A percentile compares a stretch with the other conserved stretches of the same genome.
phyloP scores from a whole-genome alignment of 1,140 invertebrate genomes.

The Sminthurides bifidus region DNA sequence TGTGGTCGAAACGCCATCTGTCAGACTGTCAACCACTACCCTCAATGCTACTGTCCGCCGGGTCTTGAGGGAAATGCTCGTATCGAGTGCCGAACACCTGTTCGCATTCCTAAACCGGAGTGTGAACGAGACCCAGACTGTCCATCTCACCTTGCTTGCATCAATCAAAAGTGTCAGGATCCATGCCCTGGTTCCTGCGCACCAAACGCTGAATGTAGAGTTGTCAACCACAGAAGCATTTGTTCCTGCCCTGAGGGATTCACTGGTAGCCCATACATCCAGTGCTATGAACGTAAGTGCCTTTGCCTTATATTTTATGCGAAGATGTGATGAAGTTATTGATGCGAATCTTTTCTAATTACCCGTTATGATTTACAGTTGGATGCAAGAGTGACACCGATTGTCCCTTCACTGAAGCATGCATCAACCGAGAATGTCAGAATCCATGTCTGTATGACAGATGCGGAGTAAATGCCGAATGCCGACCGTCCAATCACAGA shows the following conservation, averaged over 20 bases:
- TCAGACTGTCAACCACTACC: constrained; percentile 63
- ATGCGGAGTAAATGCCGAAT: constrained; percentile 70
- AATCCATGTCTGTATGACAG: constrained; percentile 65
- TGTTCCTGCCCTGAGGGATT: constrained; percentile 72
- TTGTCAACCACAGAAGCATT: constrained; percentile 64
- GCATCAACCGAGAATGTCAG: constrained; percentile 68
- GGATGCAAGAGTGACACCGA: constrained; percentile 75
- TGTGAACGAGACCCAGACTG: constrained; percentile 69
- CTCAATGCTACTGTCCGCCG: constrained; percentile 63
- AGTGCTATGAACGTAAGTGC: constrained; percentile 57
- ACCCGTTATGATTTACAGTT: constrained; percentile 42
- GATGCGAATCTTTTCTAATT: constrained; percentile 9
- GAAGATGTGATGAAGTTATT: background rate
- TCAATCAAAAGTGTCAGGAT: constrained; percentile 59
- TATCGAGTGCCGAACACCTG: constrained; percentile 52
- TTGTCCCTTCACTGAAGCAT: constrained; percentile 67
- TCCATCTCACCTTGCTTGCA: constrained; percentile 67
- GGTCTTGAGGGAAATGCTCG: constrained; percentile 68
- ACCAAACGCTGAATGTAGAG: constrained; percentile 59
- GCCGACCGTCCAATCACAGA: constrained; percentile 56
- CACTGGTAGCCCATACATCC: constrained; percentile 68
- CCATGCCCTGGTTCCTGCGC: constrained; percentile 53
- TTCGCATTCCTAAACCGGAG: constrained; percentile 56
- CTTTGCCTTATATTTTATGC: background rate
- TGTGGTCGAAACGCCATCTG: constrained; percentile 68